Conservation (phyloP, 2,797 vertebrate genomes). For the Australoheros facetus region DNA sequence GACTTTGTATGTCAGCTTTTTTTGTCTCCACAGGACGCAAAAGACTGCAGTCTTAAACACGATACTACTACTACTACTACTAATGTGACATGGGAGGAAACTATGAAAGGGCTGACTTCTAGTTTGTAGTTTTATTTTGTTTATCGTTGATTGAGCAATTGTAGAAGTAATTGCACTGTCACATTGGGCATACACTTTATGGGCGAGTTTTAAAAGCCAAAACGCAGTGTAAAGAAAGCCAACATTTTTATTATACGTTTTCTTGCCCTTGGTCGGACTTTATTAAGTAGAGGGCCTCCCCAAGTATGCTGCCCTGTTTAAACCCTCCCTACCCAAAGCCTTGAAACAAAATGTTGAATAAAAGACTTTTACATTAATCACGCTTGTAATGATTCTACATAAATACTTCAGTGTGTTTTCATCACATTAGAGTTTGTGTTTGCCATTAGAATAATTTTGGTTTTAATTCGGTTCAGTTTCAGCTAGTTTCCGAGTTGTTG, state of each 20-base stretch:
- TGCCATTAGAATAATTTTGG: background rate
- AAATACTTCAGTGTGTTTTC: background rate
- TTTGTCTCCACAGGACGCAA: constrained; percentile 59
- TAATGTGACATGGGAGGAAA: constrained; percentile 63
- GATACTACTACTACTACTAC: constrained; percentile 61
- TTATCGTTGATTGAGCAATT: constrained; percentile 66
- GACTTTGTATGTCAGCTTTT: constrained; percentile 61
- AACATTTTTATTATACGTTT: constrained; percentile 75
- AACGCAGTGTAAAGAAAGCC: constrained; percentile 75
- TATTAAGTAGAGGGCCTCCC: constrained; percentile 65
- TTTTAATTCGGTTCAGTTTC: background rate
- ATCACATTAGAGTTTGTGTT: background rate
- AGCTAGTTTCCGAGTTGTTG: background rate
- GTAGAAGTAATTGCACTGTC: constrained; percentile 62
- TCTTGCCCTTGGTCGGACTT: constrained; percentile 69
- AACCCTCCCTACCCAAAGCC: constrained; percentile 58
- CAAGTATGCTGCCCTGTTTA: constrained; percentile 61
- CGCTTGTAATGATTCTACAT: constrained; percentile 42
- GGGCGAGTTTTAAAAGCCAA: constrained; percentile 75
- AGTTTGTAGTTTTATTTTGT: constrained; percentile 58
- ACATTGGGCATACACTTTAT: constrained; percentile 62
- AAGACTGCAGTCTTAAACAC: constrained; percentile 73
- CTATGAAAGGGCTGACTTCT: constrained; percentile 73
- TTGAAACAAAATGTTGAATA: constrained; percentile 81
- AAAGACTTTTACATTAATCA: constrained; percentile 80